Conservation (phyloP, 1,140 invertebrate genomes). For the Ostrea denselamellosa region DNA sequence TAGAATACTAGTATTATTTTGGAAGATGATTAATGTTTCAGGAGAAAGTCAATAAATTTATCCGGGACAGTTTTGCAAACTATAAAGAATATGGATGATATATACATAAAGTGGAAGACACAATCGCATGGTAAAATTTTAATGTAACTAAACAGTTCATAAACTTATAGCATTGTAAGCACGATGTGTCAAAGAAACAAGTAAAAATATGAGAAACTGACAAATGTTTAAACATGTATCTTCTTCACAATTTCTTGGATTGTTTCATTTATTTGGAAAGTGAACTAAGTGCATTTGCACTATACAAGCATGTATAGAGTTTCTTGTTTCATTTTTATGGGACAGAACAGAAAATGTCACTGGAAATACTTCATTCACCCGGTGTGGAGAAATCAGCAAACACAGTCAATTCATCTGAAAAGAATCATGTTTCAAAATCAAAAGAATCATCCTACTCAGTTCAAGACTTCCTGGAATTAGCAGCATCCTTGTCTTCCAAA, state of each 20-base stretch:
- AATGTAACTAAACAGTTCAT: neutral
- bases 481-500: conserved; percentile 50
- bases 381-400: neutral
- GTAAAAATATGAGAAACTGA: no score
- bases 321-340: neutral
- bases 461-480: conserved; percentile 39
- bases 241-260: no score
- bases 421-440: neutral
- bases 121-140: neutral
- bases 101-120: conserved; percentile 41
- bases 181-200: no score
- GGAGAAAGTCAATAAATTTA: conserved; percentile 47
- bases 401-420: neutral
- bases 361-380: neutral
- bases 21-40: neutral
- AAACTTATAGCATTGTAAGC: no score
- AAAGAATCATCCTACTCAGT: conserved; percentile 2
- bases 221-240: no score
- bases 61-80: conserved; percentile 31
- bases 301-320: neutral
- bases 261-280: no score
- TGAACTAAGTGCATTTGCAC: no score
- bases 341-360: neutral
- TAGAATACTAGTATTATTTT: neutral
- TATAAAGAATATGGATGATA: conserved; percentile 58